phyloP scores from a whole-genome alignment of 2,888 invertebrate genomes.

The Toxonevra muliebris region DNA sequence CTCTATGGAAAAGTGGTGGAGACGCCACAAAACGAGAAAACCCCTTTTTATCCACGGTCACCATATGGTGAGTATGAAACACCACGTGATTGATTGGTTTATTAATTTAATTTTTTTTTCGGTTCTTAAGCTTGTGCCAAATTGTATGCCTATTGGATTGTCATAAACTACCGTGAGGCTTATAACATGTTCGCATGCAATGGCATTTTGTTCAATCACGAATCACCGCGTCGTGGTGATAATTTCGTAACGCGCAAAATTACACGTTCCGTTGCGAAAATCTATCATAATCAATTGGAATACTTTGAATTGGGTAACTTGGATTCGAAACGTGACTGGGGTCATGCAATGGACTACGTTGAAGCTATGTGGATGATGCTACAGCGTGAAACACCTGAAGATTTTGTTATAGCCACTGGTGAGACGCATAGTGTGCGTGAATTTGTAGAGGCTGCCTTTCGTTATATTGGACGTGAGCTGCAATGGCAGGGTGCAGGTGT shows the following conservation, averaged over 20 bases:
- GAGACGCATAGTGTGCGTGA: constrained; percentile 94
- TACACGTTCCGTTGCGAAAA: constrained; percentile 97
- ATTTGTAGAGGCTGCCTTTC: constrained; percentile 93
- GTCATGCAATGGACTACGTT: constrained; percentile 95
- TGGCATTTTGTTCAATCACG: constrained; percentile 96
- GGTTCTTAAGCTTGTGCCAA: constrained; percentile 84
- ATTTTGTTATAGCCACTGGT: constrained; percentile 97
- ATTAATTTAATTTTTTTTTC: background rate
- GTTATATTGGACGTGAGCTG: constrained; percentile 80
- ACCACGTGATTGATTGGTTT: background rate
- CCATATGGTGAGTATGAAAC: constrained; percentile 81
- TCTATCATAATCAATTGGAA: constrained; percentile 86
- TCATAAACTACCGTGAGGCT: constrained; percentile 94
- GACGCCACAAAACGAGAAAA: constrained; percentile 92
- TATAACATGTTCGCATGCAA: constrained; percentile 96
- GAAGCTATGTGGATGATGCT: constrained; percentile 99
- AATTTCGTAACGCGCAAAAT: constrained; percentile 99
- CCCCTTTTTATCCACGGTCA: constrained; percentile 95
- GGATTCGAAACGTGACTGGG: constrained; percentile 98
- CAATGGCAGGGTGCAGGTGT: constrained; percentile 89
- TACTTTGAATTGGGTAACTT: constrained; percentile 91
- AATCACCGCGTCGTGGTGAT: constrained; percentile 94
- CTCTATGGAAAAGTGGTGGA: constrained; percentile 93
- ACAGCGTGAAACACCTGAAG: constrained; percentile 89
- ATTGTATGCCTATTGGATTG: constrained; percentile 95